These are phyloP conservation scores for Drosophila hydei DNA, from an alignment of 1,140 invertebrate species.

Conservation along the genomic window DNA sequence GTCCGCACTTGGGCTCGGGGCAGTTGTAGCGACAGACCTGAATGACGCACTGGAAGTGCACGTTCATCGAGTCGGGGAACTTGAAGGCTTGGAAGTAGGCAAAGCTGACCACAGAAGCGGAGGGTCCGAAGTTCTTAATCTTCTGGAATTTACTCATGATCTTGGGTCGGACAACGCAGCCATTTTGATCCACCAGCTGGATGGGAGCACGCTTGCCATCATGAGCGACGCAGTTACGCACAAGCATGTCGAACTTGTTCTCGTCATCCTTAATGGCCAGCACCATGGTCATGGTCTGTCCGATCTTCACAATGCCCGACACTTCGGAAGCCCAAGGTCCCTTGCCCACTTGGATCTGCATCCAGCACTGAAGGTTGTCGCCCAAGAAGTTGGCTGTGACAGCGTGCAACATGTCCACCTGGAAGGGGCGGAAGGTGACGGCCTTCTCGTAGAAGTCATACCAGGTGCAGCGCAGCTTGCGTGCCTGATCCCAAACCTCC, in stretches of 20 bases:
- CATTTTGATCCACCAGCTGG: slow-evolving; percentile 95
- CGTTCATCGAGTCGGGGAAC: slow-evolving; percentile 98
- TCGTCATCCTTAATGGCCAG: slow-evolving; percentile 97
- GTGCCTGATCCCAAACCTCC: slow-evolving; percentile 94
- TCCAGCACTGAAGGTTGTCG: slow-evolving; percentile 97
- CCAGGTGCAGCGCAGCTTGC: slow-evolving; percentile 95
- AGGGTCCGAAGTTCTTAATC: slow-evolving; percentile 97
- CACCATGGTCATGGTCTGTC: slow-evolving; percentile 98
- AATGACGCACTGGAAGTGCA: slow-evolving; percentile 98
- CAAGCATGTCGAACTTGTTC: slow-evolving; percentile 97
- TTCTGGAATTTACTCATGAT: slow-evolving; percentile 98
- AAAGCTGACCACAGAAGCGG: slow-evolving; percentile 96
- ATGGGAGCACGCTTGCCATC: slow-evolving; percentile 96
- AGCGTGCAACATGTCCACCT: slow-evolving; percentile 96
- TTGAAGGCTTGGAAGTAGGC: slow-evolving; percentile 98
- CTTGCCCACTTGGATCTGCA: slow-evolving; percentile 97
- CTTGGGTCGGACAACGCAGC: slow-evolving; percentile 95
- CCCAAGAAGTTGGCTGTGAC: slow-evolving; percentile 97
- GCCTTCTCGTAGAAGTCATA: slow-evolving; percentile 98
- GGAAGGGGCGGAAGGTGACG: slow-evolving; percentile 96
- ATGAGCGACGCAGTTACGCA: slow-evolving; percentile 96
- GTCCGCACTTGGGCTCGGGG: slow-evolving; percentile 93
- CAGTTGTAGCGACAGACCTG: slow-evolving; percentile 97
- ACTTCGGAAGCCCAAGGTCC: slow-evolving; percentile 97
- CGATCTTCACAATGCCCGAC: slow-evolving; percentile 97